Conservation (phyloP, 2,797 vertebrate genomes). For the Takifugu ocellatus region DNA sequence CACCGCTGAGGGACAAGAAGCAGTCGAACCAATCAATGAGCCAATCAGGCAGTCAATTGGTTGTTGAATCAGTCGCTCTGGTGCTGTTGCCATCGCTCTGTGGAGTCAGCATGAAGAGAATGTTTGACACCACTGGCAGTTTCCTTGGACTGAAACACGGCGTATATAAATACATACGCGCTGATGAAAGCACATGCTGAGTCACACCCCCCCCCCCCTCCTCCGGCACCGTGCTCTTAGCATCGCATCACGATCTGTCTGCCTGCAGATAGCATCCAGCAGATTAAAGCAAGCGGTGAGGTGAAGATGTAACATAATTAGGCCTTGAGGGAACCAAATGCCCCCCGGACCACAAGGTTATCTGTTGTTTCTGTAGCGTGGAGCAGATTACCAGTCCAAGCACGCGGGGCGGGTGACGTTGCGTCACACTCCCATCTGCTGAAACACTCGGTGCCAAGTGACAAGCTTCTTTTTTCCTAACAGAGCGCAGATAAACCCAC, state of each 20-base stretch:
- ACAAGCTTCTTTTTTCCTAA: conserved; percentile 1
- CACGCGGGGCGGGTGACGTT: conserved; percentile 30
- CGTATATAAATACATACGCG: not conserved
- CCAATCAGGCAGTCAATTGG: conserved; percentile 30
- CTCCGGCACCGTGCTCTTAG: conserved; percentile 4
- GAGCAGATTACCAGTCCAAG: conserved; percentile 30
- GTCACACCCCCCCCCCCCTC: conserved; percentile 5
- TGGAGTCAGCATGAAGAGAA: conserved; percentile 20
- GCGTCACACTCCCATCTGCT: conserved; percentile 31
- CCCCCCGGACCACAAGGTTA: conserved; percentile 18
- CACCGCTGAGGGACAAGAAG: conserved; percentile 46
- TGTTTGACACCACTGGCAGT: conserved; percentile 36
- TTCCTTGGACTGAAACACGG: conserved; percentile 20
- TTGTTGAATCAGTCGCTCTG: conserved; percentile 13
- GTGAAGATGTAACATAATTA: conserved; percentile 34
- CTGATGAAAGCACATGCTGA: conserved; percentile 18
- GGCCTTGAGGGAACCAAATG: conserved; percentile 23
- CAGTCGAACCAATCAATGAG: conserved; percentile 24
- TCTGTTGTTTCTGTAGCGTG: conserved; percentile 27
- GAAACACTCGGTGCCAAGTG: conserved; percentile 18
- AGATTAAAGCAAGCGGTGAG: conserved; percentile 32
- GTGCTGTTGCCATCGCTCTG: conserved; percentile 5
- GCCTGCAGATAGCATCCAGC: conserved; percentile 27
- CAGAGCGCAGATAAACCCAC: conserved; percentile 12
- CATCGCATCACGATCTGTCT: conserved; percentile 6